Percentiles rank a stretch among this genome's conserved stretches.
These are phyloP conservation scores for Drosophila diplacantha DNA, from an alignment of 2,888 invertebrate species.

Conservation along the genomic window DNA sequence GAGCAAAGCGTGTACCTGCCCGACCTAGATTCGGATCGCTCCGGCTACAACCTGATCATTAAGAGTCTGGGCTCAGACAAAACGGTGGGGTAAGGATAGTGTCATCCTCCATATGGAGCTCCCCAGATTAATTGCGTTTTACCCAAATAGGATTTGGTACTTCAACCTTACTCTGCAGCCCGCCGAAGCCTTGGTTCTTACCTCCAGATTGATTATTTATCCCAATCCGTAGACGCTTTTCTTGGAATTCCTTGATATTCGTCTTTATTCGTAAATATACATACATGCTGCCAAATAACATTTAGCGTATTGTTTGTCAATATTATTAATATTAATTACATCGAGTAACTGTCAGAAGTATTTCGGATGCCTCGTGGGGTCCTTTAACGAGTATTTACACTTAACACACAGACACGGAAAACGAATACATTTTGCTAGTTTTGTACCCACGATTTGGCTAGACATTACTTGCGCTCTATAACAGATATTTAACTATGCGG, in stretches of 20 bases:
- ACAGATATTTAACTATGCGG: constrained; percentile 29
- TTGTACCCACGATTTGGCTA: constrained; percentile 59
- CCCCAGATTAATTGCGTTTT: neutral
- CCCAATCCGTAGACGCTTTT: neutral
- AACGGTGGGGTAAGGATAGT: constrained; percentile 41
- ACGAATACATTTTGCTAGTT: constrained; percentile 42
- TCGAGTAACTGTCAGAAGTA: constrained; percentile 19
- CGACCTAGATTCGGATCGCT: constrained; percentile 47
- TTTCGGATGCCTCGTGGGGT: constrained; percentile 11
- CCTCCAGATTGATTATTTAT: constrained; percentile 13
- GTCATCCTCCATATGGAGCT: too few relatives aligned
- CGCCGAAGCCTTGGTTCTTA: constrained; percentile 46
- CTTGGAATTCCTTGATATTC: constrained; percentile 29
- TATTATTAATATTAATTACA: constrained; percentile 32
- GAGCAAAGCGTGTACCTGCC: constrained; percentile 38
- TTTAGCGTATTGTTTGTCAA: constrained; percentile 44
- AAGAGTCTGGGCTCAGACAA: constrained; percentile 46
- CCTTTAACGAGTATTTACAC: constrained; percentile 37
- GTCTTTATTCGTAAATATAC: constrained; percentile 41
- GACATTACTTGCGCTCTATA: constrained; percentile 32
- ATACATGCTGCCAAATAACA: constrained; percentile 56
- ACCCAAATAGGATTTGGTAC: constrained; percentile 11
- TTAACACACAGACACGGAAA: constrained; percentile 55
- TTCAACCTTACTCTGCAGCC: constrained; percentile 16
- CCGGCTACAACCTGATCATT: constrained; percentile 37